Evolutionary conservation across 2,113 vertebrate species (phyloP).

Genomic region (Hippoglossus stenolepis): DNA sequence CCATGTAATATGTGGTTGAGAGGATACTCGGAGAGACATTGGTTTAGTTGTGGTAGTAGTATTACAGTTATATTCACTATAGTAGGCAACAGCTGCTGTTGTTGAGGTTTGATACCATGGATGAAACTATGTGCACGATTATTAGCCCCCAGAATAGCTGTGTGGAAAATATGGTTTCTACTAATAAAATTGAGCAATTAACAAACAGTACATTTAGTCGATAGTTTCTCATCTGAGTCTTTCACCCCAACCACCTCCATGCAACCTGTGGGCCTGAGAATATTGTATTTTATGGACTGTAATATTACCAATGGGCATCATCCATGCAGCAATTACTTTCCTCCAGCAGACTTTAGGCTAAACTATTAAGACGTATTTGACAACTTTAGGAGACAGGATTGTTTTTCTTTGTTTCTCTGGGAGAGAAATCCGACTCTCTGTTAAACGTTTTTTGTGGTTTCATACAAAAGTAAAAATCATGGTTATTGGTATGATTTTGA

Average conservation of each 20-base stretch:
- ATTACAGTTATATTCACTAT: too few species aligned
- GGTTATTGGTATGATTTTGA: conserved; percentile 1
- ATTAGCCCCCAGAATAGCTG: too few species aligned
- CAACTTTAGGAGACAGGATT: background rate
- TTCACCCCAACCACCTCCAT: too few species aligned
- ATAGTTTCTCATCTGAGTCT: too few species aligned
- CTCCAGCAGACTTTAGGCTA: background rate
- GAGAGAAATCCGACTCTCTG: background rate
- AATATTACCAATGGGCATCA: background rate
- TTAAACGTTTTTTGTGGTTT: background rate
- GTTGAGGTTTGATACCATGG: too few species aligned
- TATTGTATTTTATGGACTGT: background rate
- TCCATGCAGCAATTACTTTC: background rate
- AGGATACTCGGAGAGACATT: too few species aligned
- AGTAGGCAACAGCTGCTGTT: too few species aligned
- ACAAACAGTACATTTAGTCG: too few species aligned
- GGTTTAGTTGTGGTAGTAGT: too few species aligned
- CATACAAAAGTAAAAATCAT: background rate
- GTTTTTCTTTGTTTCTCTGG: background rate
- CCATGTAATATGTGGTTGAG: too few species aligned
- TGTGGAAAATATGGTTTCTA: background rate
- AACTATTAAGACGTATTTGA: background rate
- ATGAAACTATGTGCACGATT: too few species aligned
- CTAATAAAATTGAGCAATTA: background rate
- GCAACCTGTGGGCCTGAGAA: too few species aligned